These are phyloP conservation scores for Ara ararauna DNA, from an alignment of 2,797 vertebrate genomes.

Conservation along the genomic window DNA sequence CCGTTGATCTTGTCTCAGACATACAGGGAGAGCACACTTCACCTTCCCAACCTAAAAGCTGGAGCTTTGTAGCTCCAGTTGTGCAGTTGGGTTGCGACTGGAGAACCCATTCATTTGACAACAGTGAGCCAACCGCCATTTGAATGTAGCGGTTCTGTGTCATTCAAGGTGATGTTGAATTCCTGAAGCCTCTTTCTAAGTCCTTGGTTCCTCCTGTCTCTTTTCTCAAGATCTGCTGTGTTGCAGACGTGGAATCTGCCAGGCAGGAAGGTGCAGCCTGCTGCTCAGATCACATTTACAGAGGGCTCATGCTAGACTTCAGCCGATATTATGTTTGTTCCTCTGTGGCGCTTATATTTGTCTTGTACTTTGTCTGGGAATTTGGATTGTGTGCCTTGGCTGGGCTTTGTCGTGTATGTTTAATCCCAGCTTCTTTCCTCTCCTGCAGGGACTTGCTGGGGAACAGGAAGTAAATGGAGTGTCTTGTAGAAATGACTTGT, in stretches of 20 bases:
- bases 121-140: fast-evolving
- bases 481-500: neutral
- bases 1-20: neutral
- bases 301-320: neutral
- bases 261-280: constrained; percentile 1
- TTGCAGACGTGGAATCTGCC: constrained; percentile 4
- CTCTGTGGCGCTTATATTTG: constrained; percentile 43
- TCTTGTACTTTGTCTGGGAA: constrained; percentile 51
- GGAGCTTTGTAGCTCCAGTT: neutral
- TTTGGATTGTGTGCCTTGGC: constrained; percentile 55
- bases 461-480: constrained; percentile 51
- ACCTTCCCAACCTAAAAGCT: neutral
- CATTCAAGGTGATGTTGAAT: neutral
- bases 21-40: neutral
- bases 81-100: neutral
- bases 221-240: neutral
- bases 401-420: neutral
- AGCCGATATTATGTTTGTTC: constrained; percentile 2
- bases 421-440: constrained; percentile 47
- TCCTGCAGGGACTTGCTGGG: constrained; percentile 25
- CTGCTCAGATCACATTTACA: constrained; percentile 16
- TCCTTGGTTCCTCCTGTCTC: neutral
- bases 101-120: neutral
- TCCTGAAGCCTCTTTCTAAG: neutral
- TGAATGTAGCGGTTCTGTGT: neutral